Base-by-base conservation (phyloP, 2,113 vertebrate genomes). In the Cairina moschata region DNA sequence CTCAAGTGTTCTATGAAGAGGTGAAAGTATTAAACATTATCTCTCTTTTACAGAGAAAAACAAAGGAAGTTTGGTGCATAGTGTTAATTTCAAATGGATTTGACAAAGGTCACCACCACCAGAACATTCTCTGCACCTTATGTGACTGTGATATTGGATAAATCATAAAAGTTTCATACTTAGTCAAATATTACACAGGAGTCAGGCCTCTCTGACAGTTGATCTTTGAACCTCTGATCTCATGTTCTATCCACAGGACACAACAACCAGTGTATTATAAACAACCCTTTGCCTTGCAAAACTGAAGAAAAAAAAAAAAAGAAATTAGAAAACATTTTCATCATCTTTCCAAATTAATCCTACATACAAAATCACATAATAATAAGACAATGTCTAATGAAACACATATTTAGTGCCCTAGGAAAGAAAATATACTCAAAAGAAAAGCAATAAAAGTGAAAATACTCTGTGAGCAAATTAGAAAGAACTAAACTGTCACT, bases 401-500 rank as follows among this genome's bases (percentile, higher is more conserved):
- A 83, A 40, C 38, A 63, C 1, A 0, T 58, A 58, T 68, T 85
- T 74, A 79, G 15, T 31, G 58, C 28, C 8, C 14, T 78, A 59
- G 34, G 14, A 93, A 79, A 69, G 48, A 38, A 28, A 68, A 44
- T 38, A 56, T 56, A 86, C 88, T 77, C 4, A 82, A 79, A 96
- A 78, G 56, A 84, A 91, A 86, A 87, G 36, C 34, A 56, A 12
- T 65, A 66, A 86, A 84, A 79, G 13, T 13, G 3, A 78, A 88
- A 83, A 82, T 26, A 75, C 78, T 76, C 16, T 48, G 76, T 79
- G 67, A 90, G 25, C 21, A 93, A 78, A 84, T 76, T 75, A 88
- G 75, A 92, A 96, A 79, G 44, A 83, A 20, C 56, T 93, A 66
- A 92, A 16, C 48, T 95, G 80, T 81, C 85, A 95, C 65, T 68